Conservation (phyloP, 2,888 invertebrate genomes). For the Steinernema carpocapsae region DNA sequence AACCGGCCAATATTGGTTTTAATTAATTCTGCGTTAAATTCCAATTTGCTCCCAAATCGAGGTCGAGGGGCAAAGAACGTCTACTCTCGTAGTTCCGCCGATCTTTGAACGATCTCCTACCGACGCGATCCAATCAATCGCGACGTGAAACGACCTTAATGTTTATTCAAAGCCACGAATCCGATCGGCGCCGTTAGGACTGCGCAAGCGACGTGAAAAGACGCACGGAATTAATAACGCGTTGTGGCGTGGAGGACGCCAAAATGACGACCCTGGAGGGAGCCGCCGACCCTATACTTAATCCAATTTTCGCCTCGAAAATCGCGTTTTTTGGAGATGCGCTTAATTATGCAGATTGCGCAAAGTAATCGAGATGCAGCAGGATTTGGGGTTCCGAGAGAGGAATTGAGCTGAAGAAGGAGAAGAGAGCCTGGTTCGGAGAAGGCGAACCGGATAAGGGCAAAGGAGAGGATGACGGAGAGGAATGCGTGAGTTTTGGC, state of each 20-base stretch:
- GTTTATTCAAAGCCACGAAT: slow-evolving; percentile 1
- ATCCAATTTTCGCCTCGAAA: slow-evolving; percentile 29
- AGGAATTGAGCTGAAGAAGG: neutral
- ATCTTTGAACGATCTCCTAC: slow-evolving; percentile 23
- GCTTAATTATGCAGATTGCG: slow-evolving; percentile 30
- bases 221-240: no score
- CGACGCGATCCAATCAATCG: neutral
- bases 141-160: slow-evolving; percentile 13
- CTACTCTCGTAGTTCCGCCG: no score
- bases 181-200: neutral
- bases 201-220: neutral
- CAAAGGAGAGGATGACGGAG: neutral
- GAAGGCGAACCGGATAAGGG: no score
- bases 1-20: no score
- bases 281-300: neutral
- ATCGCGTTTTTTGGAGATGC: slow-evolving; percentile 24
- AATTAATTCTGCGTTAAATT: no score
- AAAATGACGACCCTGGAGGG: neutral
- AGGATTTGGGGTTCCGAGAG: neutral
- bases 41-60: no score
- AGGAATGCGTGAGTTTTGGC: neutral
- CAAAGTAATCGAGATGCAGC: neutral
- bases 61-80: no score
- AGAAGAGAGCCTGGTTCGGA: neutral
- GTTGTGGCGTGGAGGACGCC: neutral